Conservation (phyloP, 92 coral and sea anemone genomes). For the Paramuricea clavata region DNA sequence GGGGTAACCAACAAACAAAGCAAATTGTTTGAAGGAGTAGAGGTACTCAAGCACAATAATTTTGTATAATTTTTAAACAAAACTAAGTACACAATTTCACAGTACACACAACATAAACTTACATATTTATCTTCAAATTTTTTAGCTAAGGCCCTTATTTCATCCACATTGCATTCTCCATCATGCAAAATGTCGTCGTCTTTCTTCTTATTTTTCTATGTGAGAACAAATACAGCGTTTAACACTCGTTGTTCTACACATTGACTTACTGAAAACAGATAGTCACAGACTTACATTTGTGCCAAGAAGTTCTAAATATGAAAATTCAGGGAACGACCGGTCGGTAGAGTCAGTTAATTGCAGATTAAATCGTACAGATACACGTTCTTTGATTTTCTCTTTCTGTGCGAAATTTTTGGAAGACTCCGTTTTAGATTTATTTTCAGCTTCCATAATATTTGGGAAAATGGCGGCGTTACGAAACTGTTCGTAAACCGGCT, state of each 20-base stretch:
- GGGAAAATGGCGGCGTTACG: slow-evolving; percentile 75
- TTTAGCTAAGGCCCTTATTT: slow-evolving; percentile 88
- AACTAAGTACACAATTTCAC: not conserved
- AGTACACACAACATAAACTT: slow-evolving; percentile 47
- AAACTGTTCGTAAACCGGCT: slow-evolving; percentile 64
- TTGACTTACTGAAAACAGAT: not conserved
- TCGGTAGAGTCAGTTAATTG: slow-evolving; percentile 89
- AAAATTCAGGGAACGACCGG: slow-evolving; percentile 94
- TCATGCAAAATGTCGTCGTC: slow-evolving; percentile 74
- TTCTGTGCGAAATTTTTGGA: slow-evolving; percentile 52
- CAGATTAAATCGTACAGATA: slow-evolving; percentile 85
- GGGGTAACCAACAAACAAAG: not conserved
- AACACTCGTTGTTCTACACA: not conserved
- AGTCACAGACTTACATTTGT: slow-evolving; percentile 69
- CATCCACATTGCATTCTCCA: slow-evolving; percentile 82
- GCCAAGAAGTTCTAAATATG: slow-evolving; percentile 89
- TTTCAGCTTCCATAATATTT: slow-evolving; percentile 95
- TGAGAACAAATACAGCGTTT: not conserved
- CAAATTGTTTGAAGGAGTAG: not conserved
- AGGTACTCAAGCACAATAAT: not conserved
- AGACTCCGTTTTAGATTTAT: slow-evolving; percentile 76
- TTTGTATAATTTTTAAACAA: not conserved
- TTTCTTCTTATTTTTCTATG: slow-evolving; percentile 74
- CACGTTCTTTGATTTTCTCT: slow-evolving; percentile 37
- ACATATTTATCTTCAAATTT: slow-evolving; percentile 99